Base-by-base conservation (phyloP, 2,888 invertebrate genomes). In the Pocota personata region DNA sequence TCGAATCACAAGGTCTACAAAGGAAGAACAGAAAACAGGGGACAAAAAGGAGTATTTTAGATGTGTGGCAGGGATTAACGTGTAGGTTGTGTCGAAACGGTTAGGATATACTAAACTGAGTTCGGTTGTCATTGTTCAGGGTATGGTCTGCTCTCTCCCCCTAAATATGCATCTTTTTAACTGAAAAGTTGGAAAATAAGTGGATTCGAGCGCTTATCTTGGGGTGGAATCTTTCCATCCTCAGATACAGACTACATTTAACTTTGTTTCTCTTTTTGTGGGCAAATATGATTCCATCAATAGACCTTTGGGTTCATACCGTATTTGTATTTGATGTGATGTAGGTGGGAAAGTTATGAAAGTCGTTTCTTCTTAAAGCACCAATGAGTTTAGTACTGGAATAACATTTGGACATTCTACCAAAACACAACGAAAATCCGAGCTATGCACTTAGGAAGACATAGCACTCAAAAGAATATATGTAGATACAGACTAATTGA, bases 121-220 rank as follows among this genome's bases (percentile, higher is more conserved):
- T 78, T 83, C 78, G 62, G 73, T 73, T 78, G 83, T 83, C 78
- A 73, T 78, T 73, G 78, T 83, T 73, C 19, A 46, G 55, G 60
- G 67, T 35, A 75, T 55, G 58, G 60, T 48, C 40, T 27, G n/a
- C n/a, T 50, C 19, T 19, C 46, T 50, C 50, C 60, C 52, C 43
- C 50, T 46, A 6, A 40, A 21, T 40, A 50, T 66, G 71, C 64
- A 76, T 60, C 62, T 50, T 58, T 60, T 52, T 76, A 24, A 66
- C 27, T 30, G 14, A 40, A 57, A 24, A 57, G 16, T 50, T 30
- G 10, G 14, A 30, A 12, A 48, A 4, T 21, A 48, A 37, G 30
- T 66, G 24, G 43, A 64, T 48, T 60, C 27, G 40, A 55, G 8
- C 55, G 43, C 16, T 40, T 43, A 75, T 75, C 73, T 35, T 43